Conservation (phyloP, 2,797 vertebrate species). For the Clarias pachynema region DNA sequence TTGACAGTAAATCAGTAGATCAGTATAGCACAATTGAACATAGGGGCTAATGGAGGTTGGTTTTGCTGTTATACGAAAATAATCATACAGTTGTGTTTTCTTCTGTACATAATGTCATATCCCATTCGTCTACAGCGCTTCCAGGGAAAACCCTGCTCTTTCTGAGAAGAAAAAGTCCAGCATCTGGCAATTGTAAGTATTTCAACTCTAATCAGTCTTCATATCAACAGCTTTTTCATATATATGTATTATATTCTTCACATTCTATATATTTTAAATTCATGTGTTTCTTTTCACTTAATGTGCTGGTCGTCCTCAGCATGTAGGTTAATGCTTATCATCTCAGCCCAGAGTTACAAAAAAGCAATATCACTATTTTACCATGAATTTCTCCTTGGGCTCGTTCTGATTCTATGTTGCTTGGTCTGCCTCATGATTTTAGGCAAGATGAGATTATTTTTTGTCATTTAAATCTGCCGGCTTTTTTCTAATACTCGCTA, state of each 20-base stretch:
- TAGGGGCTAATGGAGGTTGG: neutral
- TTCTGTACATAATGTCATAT: slow-evolving; percentile 9
- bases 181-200: slow-evolving; percentile 98
- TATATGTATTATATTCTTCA: neutral
- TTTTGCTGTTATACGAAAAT: neutral
- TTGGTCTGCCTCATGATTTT: neutral
- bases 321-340: slow-evolving; percentile 29
- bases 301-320: slow-evolving; percentile 17
- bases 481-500: neutral
- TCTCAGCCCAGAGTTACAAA: neutral
- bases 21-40: neutral
- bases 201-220: neutral
- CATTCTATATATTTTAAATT: slow-evolving; percentile 1
- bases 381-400: neutral
- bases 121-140: slow-evolving; percentile 79
- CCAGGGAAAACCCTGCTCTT: slow-evolving; percentile 89
- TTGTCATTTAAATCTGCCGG: too few relatives aligned
- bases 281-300: slow-evolving; percentile 46
- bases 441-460: neutral
- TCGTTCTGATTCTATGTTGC: neutral
- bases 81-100: neutral
- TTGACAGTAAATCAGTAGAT: neutral
- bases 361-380: neutral
- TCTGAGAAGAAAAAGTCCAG: slow-evolving; percentile 97
- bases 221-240: neutral